Conservation (phyloP, 1,140 invertebrate genomes). For the Trialeurodes vaporariorum region DNA sequence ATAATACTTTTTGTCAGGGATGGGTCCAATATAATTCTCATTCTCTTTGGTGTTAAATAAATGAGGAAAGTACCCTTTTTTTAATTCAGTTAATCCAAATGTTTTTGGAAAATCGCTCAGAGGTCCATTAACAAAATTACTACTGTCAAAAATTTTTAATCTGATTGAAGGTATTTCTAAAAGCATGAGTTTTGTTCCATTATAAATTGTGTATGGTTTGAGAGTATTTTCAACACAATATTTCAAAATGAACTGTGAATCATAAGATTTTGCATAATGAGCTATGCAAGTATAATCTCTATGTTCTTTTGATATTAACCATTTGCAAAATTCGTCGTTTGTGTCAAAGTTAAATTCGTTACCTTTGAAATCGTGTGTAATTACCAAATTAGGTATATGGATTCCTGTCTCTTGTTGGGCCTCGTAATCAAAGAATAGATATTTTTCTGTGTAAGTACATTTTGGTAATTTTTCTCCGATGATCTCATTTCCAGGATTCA, state of each 20-base stretch:
- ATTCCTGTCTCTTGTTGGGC: conserved; percentile 7
- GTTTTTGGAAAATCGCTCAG: conserved; percentile 8
- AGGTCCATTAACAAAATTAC: conserved; percentile 8
- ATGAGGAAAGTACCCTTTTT: conserved; percentile 17
- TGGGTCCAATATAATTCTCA: conserved; percentile 15
- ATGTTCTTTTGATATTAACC: conserved; percentile 13
- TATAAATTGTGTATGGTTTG: conserved; percentile 13
- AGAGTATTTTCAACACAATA: conserved; percentile 15
- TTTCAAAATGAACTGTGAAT: conserved; percentile 9
- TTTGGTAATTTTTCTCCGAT: conserved; percentile 4
- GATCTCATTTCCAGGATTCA: conserved; percentile 7
- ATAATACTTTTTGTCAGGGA: conserved; percentile 14
- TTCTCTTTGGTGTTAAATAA: conserved; percentile 13
- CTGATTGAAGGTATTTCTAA: conserved; percentile 9
- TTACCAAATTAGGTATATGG: conserved; percentile 9
- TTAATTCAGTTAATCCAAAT: conserved; percentile 10
- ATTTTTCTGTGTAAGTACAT: conserved; percentile 11
- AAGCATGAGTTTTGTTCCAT: conserved; percentile 14
- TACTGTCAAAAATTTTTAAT: conserved; percentile 11
- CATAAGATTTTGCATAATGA: conserved; percentile 10
- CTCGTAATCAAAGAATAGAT: conserved; percentile 12
- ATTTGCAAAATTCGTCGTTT: conserved; percentile 14
- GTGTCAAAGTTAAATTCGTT: conserved; percentile 9
- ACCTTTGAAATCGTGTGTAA: conserved; percentile 9
- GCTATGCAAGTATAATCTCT: conserved; percentile 11